Conservation (phyloP, 1,140 invertebrate genomes). For the Drosophila persimilis region DNA sequence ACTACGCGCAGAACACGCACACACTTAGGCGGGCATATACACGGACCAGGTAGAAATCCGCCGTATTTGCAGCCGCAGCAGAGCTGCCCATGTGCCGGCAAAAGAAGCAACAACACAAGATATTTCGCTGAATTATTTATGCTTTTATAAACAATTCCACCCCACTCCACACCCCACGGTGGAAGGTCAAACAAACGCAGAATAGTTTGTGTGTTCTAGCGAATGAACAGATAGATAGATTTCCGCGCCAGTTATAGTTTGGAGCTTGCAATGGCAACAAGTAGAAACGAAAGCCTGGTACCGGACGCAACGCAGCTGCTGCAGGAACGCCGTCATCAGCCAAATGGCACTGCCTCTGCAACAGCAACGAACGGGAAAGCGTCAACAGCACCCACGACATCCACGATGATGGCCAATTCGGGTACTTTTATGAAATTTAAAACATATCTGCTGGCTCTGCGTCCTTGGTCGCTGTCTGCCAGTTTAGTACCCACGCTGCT, state of each 20-base stretch:
- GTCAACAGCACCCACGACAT: slow-evolving; percentile 9
- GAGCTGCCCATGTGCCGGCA: slow-evolving; percentile 35
- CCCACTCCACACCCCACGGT: slow-evolving; percentile 25
- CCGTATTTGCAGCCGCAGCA: slow-evolving; percentile 1
- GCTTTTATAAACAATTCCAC: slow-evolving; percentile 66
- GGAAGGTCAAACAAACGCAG: slow-evolving; percentile 43
- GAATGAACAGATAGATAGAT: slow-evolving; percentile 18
- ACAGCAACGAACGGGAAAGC: slow-evolving; percentile 23
- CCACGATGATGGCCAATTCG: slow-evolving; percentile 32
- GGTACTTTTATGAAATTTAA: slow-evolving; percentile 92
- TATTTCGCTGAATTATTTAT: slow-evolving; percentile 50
- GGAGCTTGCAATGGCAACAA: slow-evolving; percentile 69
- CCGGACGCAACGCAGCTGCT: too few species aligned
- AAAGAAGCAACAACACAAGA: slow-evolving; percentile 8
- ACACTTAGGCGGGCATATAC: slow-evolving; percentile 1
- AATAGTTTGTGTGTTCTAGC: slow-evolving; percentile 46
- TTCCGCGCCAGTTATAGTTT: slow-evolving; percentile 39
- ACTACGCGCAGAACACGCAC: slow-evolving; percentile 33
- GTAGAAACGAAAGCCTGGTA: slow-evolving; percentile 26
- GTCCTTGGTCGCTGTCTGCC: slow-evolving; percentile 96
- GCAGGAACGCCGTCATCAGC: slow-evolving; percentile 24
- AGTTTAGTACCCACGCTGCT: slow-evolving; percentile 92
- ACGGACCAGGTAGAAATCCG: not conserved
- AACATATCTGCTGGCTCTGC: slow-evolving; percentile 92
- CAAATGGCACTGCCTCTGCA: slow-evolving; percentile 37